phyloP scores from a whole-genome alignment of 2,797 vertebrate genomes.

The Tarsius wallacei region DNA sequence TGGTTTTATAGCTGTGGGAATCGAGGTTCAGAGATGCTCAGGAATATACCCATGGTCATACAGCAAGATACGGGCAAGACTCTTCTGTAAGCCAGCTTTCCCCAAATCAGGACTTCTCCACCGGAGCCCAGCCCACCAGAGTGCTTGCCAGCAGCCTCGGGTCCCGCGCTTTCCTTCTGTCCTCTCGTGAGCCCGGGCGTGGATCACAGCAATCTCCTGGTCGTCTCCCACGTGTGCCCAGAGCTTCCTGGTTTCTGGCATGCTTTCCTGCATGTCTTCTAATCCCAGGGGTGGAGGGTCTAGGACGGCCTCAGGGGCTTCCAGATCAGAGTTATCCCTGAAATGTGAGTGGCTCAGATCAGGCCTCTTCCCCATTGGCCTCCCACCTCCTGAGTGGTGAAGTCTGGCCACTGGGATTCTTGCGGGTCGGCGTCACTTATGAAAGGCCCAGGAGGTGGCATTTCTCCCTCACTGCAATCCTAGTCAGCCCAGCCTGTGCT shows the following conservation, averaged over 20 bases:
- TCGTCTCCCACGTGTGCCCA: not conserved
- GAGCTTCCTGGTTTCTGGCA: not conserved
- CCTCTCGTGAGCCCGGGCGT: fast-evolving
- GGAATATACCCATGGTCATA: not conserved
- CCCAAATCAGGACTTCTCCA: fast-evolving
- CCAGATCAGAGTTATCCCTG: too few relatives aligned
- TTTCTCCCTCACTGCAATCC: fast-evolving
- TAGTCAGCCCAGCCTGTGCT: not conserved
- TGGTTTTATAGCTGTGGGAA: not conserved
- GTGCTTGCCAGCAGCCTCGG: not conserved
- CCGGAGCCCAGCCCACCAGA: fast-evolving
- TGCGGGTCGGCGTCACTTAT: fast-evolving
- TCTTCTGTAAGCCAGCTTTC: fast-evolving
- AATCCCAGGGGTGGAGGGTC: too few relatives aligned
- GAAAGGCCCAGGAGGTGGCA: not conserved
- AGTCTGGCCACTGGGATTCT: fast-evolving
- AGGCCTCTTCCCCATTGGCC: fast-evolving
- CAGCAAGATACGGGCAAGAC: not conserved
- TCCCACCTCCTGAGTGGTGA: fast-evolving
- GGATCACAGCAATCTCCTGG: fast-evolving
- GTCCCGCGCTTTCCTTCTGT: too few relatives aligned
- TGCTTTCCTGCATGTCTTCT: fast-evolving
- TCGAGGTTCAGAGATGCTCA: not conserved
- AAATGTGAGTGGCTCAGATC: not conserved
- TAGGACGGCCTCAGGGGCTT: not conserved